Evolutionary conservation across 2,888 invertebrate genomes (phyloP).

Genomic region (Diaphora mendica): DNA sequence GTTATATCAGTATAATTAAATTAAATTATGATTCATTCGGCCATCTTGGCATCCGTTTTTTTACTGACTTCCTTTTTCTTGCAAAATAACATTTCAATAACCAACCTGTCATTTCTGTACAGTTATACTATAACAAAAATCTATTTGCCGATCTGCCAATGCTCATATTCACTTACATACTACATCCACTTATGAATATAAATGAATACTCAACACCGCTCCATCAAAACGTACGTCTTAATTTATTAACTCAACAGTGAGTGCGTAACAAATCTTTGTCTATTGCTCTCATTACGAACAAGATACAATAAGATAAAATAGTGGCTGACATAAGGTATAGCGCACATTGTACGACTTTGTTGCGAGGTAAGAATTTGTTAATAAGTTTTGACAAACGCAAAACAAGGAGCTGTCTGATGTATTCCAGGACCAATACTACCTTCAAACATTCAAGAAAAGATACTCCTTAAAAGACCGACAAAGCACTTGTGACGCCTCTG

Average conservation of each 20-base stretch:
- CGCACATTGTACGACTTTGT: slow-evolving; percentile 8
- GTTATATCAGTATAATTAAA: too few species aligned
- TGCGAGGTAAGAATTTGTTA: background rate
- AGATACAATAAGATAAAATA: slow-evolving; percentile 46
- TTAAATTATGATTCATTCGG: too few species aligned
- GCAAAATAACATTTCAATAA: background rate
- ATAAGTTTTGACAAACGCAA: background rate
- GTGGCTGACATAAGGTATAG: slow-evolving; percentile 8
- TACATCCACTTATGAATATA: background rate
- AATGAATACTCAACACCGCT: slow-evolving; percentile 9
- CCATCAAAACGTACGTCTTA: slow-evolving; percentile 28
- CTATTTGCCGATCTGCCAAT: background rate
- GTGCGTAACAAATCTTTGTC: slow-evolving; percentile 55
- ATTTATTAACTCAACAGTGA: slow-evolving; percentile 38
- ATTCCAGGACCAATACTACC: too few species aligned
- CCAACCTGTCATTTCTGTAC: background rate
- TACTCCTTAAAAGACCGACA: too few species aligned
- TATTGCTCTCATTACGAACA: slow-evolving; percentile 52
- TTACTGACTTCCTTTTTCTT: background rate
- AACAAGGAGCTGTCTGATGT: too few species aligned
- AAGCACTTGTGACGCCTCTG: too few species aligned
- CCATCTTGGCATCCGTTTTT: background rate
- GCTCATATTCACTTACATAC: background rate
- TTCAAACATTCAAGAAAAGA: too few species aligned
- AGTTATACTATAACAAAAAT: background rate